Conservation (phyloP, 2,113 vertebrate genomes). For the Oncorhynchus gorbuscha region DNA sequence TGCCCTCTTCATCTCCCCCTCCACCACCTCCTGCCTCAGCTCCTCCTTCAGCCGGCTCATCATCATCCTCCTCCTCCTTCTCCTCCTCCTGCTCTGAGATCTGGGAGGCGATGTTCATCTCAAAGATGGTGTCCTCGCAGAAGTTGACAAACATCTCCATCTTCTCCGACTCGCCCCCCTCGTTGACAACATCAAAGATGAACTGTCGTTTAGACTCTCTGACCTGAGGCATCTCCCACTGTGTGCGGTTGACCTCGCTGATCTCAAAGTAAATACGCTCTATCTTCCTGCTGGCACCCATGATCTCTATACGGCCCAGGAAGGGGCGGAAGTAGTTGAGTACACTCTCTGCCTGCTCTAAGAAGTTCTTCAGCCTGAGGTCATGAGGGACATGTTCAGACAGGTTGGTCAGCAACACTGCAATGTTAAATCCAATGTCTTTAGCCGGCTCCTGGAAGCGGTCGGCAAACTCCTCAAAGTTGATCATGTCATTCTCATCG, state of each 20-base stretch:
- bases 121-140: slow-evolving; percentile 98
- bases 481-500: slow-evolving; percentile 96
- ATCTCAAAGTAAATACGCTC: slow-evolving; percentile 98
- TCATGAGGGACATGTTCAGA: slow-evolving; percentile 94
- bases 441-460: slow-evolving; percentile 93
- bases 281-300: slow-evolving; percentile 90
- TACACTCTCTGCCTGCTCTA: slow-evolving; percentile 87
- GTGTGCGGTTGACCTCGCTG: slow-evolving; percentile 89
- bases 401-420: slow-evolving; percentile 90
- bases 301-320: slow-evolving; percentile 92
- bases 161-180: slow-evolving; percentile 92
- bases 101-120: slow-evolving; percentile 96
- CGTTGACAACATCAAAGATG: slow-evolving; percentile 97
- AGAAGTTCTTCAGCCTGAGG: slow-evolving; percentile 83
- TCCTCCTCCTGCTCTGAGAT: slow-evolving; percentile 89
- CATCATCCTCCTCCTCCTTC: slow-evolving; percentile 75
- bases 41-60: slow-evolving; percentile 59
- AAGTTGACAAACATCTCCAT: slow-evolving; percentile 99
- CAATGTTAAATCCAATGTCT: slow-evolving; percentile 96
- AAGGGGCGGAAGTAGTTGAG: slow-evolving; percentile 93
- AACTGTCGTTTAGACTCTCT: slow-evolving; percentile 93
- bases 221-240: slow-evolving; percentile 98
- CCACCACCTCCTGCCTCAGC: slow-evolving; percentile 41
- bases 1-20: slow-evolving; percentile 66
- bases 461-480: slow-evolving; percentile 88